Base-by-base conservation (phyloP, 2,797 vertebrate species). In the Vespertilio murinus region DNA sequence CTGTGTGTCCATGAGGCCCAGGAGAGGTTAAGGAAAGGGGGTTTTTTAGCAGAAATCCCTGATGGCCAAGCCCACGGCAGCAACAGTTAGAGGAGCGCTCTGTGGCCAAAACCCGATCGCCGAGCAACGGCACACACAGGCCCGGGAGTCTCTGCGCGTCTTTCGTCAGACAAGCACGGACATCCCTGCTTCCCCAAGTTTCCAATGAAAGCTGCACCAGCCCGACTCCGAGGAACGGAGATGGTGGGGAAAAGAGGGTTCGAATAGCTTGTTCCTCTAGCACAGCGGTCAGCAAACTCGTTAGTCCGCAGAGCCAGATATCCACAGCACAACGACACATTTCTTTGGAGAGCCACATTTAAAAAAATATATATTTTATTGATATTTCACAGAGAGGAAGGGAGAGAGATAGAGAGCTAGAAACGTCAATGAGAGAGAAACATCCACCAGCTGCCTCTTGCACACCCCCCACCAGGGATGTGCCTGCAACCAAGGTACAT, bases 41-140 rank as follows among this genome's bases (percentile, higher is more conserved):
- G 47, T 4, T 22, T 54, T 81, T 35, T 33, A 75, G 28, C 10
- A 79, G 40, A 78, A 87, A 65, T 45, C 10, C 35, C 52, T 22
- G 5, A 45, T 49, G 42, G 35, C 35, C 69, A 20, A 9, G 64
- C 74, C 16, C 56, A 35, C 1, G 30, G 91, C 28, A 69, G 35
- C 8, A 20, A 33, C 6, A 10, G 17, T 1, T 22, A 12, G 45
- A 28, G 10, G 12, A 17, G 14, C 0, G 35, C 6, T 40, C 81
- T 28, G 0, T 40, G 3, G 47, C 30, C 22, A n/a, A 8, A 40
- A 12, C 4, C 10, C 20, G 33, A 52, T 20, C 22, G n/a, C 20
- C 11, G 20, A 79, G 78, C 25, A 0, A 10, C 2, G 12, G 30
- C 18, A 12, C 25, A 5, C 25, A 3, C 5, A 11, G 56, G 54